phyloP scores from a whole-genome alignment of 2,113 vertebrate genomes.

The Phycodurus eques region DNA sequence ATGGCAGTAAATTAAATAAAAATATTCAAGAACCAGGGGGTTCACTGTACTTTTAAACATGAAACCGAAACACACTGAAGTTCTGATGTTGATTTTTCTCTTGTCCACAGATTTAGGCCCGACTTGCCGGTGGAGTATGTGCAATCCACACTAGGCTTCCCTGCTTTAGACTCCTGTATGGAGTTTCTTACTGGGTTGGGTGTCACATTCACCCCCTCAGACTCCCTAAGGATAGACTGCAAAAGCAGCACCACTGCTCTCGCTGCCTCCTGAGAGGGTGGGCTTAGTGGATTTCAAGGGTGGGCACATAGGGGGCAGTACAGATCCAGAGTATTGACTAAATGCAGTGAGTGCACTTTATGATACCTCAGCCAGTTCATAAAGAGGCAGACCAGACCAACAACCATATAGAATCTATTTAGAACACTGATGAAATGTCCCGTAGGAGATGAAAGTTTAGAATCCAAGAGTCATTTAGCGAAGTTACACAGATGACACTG shows the following conservation, averaged over 20 bases:
- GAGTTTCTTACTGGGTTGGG: conserved; percentile 83
- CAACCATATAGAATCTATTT: conserved; percentile 5
- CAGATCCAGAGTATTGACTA: conserved; percentile 36
- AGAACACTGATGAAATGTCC: conserved; percentile 1
- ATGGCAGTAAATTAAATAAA: no score
- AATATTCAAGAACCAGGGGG: not conserved
- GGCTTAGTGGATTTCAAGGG: conserved; percentile 16
- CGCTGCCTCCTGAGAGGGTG: conserved; percentile 74
- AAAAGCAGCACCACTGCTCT: conserved; percentile 83
- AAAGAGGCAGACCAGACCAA: conserved; percentile 16
- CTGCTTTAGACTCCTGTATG: conserved; percentile 85
- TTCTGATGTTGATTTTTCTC: conserved; percentile 7
- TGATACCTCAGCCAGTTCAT: conserved; percentile 37
- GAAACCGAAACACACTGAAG: rapidly evolving
- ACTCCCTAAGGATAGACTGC: conserved; percentile 87
- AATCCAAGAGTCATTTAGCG: not conserved
- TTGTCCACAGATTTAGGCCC: conserved; percentile 72
- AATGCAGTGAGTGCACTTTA: conserved; percentile 43
- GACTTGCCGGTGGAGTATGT: conserved; percentile 82
- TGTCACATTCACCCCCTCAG: conserved; percentile 77
- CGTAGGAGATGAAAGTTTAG: not conserved
- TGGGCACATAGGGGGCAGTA: conserved; percentile 7
- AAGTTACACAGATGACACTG: not conserved
- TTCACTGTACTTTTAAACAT: not conserved
- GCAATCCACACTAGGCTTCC: conserved; percentile 85